Conservation (phyloP, 2,888 invertebrate species). For the Deroplatys truncata region DNA sequence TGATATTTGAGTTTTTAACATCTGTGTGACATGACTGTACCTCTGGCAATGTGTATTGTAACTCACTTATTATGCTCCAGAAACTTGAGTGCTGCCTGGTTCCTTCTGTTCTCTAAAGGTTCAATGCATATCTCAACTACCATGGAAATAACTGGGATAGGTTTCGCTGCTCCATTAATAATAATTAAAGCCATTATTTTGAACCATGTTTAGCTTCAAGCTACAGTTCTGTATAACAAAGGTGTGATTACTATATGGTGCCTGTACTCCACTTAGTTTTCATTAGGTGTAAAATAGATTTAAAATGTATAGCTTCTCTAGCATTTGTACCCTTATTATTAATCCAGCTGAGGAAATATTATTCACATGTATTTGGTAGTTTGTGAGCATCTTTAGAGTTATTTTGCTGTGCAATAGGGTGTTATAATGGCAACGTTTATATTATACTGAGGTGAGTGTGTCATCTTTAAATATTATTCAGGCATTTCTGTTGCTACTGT, state of each 20-base stretch:
- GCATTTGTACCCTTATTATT: neutral
- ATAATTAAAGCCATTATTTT: neutral
- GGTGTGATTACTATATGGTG: neutral
- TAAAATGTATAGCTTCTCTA: neutral
- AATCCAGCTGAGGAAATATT: neutral
- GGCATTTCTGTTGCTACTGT: too few species aligned
- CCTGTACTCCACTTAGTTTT: neutral
- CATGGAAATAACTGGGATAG: neutral
- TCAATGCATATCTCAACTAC: neutral
- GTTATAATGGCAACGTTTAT: too few species aligned
- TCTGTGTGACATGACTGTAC: neutral
- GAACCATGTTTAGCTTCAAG: neutral
- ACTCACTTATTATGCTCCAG: neutral
- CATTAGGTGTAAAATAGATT: neutral
- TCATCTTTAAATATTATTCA: too few species aligned
- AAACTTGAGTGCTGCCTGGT: neutral
- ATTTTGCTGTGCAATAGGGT: too few species aligned
- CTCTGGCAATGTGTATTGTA: neutral
- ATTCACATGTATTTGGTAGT: too few species aligned
- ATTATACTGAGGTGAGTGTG: too few species aligned
- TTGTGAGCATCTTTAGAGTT: too few species aligned
- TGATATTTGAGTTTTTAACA: neutral
- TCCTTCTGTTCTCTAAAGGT: neutral
- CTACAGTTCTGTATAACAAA: neutral
- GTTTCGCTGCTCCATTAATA: neutral